Percentiles rank a stretch among this genome's conserved stretches.
These are phyloP conservation scores for Drosophila paranaensis DNA, from an alignment of 2,888 invertebrate genomes.

Conservation along the genomic window DNA sequence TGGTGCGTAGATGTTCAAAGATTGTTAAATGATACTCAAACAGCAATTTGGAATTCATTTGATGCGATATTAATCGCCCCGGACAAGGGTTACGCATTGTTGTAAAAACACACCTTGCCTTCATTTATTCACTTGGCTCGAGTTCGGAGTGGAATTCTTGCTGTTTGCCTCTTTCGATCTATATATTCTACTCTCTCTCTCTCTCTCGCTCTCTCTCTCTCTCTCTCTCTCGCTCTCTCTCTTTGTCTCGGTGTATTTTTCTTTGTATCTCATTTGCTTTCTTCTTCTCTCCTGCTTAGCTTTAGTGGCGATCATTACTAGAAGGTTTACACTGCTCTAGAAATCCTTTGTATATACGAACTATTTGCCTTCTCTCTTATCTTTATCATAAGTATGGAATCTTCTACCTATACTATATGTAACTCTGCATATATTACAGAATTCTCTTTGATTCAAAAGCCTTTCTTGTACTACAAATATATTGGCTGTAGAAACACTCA, in stretches of 20 bases:
- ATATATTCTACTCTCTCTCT: not conserved
- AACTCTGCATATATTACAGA: not conserved
- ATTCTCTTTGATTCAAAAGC: not conserved
- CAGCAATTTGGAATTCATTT: conserved; percentile 78
- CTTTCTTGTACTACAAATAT: not conserved
- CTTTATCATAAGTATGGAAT: too few species aligned
- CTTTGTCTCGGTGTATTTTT: not conserved
- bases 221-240: too few species aligned
- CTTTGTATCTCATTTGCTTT: not conserved
- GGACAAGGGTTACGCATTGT: conserved; percentile 69
- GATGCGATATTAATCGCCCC: conserved; percentile 75
- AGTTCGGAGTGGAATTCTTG: not conserved
- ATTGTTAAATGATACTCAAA: conserved; percentile 77
- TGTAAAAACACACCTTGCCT: conserved; percentile 62
- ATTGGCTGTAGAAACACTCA: not conserved
- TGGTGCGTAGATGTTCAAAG: conserved; percentile 69
- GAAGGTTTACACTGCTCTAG: not conserved
- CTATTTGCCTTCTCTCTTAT: too few species aligned
- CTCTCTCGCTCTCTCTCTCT: conserved; percentile 1
- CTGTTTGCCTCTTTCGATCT: not conserved
- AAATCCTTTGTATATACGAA: not conserved
- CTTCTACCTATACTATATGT: not conserved
- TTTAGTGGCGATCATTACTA: not conserved
- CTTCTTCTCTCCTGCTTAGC: not conserved
- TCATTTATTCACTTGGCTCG: conserved; percentile 16